Base-by-base conservation (phyloP, 2,113 vertebrate species). In the Arvicanthis niloticus region DNA sequence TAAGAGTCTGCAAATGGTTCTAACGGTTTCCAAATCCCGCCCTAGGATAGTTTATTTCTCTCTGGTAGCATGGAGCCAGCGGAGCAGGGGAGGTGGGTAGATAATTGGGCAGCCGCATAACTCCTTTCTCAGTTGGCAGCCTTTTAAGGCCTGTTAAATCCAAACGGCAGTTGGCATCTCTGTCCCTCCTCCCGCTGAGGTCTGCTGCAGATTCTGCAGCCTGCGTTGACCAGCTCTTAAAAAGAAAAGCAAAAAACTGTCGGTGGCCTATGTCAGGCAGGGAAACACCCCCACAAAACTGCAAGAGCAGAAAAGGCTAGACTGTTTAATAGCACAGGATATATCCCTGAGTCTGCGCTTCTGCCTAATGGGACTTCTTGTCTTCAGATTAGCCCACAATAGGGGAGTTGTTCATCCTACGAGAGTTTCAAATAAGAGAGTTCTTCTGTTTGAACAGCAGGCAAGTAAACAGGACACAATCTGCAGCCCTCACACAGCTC, bases 41-140 rank as follows among this genome's bases (percentile, higher is more conserved):
- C 93, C 40, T 9, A 48, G n/a, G 82, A 75, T 87, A 62, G 2
- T 89, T 76, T 93, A 19, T 95, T 97, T 88, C 93, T 96, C 51
- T 91, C 60, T 0, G 51, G 80, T 40, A 77, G 65, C 58, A 29
- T 0, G 0, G 34, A 95, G 68, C n/a, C 62, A 45, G 78, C 7
- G 15, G 87, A 65, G 82, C 93, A 85, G 45, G 90, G 75, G 80
- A 95, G 70, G 86, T 0, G 17, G 84, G 76, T 42, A 80, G 88
- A 67, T 96, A 94, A 97, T 21, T 72, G 93, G 95, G 80, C 93
- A 94, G 70, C 68, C 13, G 12, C 90, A 92, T 78, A 94, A 85
- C 89, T 95, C 93, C 67, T 91, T 90, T 95, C 96, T 97, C 95
- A 80, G 82, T 34, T 93, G 97, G 96, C 95, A 96, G n/a, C 80